A percentile compares a stretch with the other conserved stretches of the same genome.
Evolutionary conservation across 2,888 invertebrate species (phyloP).

Genomic region (Prenolepis imparis): DNA sequence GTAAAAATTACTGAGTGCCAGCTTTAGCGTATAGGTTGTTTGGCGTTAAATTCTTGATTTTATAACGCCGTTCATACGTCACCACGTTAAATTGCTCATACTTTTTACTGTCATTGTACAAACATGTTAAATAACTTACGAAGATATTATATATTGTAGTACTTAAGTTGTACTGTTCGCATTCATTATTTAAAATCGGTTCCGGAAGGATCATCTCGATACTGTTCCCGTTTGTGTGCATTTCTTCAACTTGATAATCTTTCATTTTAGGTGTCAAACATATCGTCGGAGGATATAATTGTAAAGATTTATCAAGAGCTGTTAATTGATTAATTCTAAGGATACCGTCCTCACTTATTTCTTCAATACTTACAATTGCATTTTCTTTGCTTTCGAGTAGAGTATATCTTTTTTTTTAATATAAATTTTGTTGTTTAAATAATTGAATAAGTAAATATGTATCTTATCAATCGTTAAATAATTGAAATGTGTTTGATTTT

Average conservation of each 20-base stretch:
- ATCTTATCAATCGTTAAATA: constrained; percentile 91
- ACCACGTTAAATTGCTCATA: constrained; percentile 80
- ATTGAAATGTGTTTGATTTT: constrained; percentile 83
- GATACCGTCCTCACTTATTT: no score
- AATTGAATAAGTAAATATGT: constrained; percentile 90
- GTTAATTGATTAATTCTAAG: no score
- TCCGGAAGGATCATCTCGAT: constrained; percentile 90
- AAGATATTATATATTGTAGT: constrained; percentile 87
- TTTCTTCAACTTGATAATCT: constrained; percentile 83
- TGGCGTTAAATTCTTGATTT: constrained; percentile 90
- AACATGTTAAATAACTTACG: constrained; percentile 87
- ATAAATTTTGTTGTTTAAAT: no score
- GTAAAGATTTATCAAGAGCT: constrained; percentile 92
- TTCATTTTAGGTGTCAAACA: constrained; percentile 88
- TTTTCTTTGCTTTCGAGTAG: constrained; percentile 85
- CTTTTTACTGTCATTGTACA: constrained; percentile 80
- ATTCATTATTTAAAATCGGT: constrained; percentile 88
- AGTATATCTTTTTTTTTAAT: constrained; percentile 82
- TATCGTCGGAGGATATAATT: no score
- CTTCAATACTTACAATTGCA: no score
- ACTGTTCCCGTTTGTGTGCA: constrained; percentile 88
- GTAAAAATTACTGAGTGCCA: constrained; percentile 93
- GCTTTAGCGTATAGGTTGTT: constrained; percentile 92
- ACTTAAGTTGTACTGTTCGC: constrained; percentile 88
- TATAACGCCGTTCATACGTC: constrained; percentile 89